Base-by-base conservation (phyloP, 2,888 invertebrate species). In the Hirtodrosophila alboralis region DNA sequence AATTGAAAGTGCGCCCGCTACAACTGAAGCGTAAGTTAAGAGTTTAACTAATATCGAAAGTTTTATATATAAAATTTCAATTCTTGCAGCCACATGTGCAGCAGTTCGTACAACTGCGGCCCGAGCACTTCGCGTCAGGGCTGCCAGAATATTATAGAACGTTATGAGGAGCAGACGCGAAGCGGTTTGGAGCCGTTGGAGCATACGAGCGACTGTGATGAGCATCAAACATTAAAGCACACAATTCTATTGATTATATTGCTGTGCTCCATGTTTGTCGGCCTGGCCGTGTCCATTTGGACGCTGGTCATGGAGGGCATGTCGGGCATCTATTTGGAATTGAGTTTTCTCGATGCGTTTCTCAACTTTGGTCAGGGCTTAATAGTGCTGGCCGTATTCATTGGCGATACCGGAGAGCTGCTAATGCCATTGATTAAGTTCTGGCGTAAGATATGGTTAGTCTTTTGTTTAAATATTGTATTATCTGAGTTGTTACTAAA, bases 311-410 rank as follows among this genome's bases (percentile, higher is more conserved):
- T 95, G 92, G 95, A 95, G 81, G 94, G 96, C 84, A 94, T 96
- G 89, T 95, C 95, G 16, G 98, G 98, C 0, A 95, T 98, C 60
- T 98, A 96, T 89, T 93, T 98, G 0, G 98, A 98, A 90, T 92
- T 98, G n/a, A 95, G 97, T 74, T 98, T 98, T 89, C 91, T 98
- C 16, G 97, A 98, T 89, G 95, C 95, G 13, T 95, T 96, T 14
- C 92, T 98, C 3, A 96, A 95, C 89, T 96, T 96, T 88, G 98
- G 98, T 0, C 98, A 98, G 91, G 95, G 96, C 45, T 91, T 98
- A 52, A 93, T 97, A 54, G 94, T 96, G 54, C 94, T 97, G 75
- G 94, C 95, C 14, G 93, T 97, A 16, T 98, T 98, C 89, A 97
- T 97, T 9, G 92, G 96, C 18, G 96, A 97, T 87, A 94, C 95